phyloP scores from a whole-genome alignment of 53 echinoderm and acorn worm species.

The Zoroaster sp. region DNA sequence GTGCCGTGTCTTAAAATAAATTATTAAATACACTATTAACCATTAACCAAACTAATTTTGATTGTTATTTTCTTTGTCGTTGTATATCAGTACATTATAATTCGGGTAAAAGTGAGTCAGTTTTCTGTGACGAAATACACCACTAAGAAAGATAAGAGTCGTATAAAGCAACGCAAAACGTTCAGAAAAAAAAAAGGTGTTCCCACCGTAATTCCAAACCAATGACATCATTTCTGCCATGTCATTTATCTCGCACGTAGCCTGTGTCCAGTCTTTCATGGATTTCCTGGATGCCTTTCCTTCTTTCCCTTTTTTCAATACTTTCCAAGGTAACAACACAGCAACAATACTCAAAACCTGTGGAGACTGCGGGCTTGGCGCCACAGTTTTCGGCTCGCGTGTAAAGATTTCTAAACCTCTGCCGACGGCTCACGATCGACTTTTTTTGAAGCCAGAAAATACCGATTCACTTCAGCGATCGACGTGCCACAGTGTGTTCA shows the following conservation, averaged over 20 bases:
- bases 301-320: neutral
- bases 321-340: constrained; percentile 21
- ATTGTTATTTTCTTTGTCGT: no score
- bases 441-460: neutral
- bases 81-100: no score
- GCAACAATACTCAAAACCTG: constrained; percentile 17
- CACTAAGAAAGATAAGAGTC: no score
- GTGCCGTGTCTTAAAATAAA: no score
- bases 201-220: neutral
- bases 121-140: no score
- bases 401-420: neutral
- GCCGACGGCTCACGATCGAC: constrained; percentile 21
- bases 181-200: neutral
- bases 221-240: neutral
- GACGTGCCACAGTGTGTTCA: neutral
- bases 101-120: no score
- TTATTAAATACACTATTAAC: no score
- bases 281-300: neutral
- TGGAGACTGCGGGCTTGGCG: constrained; percentile 31
- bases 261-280: neutral
- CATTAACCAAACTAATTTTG: no score
- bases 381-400: constrained; percentile 31
- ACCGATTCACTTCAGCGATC: neutral
- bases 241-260: neutral
- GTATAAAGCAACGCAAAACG: no score